Percentiles rank a stretch among this genome's conserved stretches.
Conservation (phyloP, 2,797 vertebrate species). For the Catamblyrhynchus diadema region DNA sequence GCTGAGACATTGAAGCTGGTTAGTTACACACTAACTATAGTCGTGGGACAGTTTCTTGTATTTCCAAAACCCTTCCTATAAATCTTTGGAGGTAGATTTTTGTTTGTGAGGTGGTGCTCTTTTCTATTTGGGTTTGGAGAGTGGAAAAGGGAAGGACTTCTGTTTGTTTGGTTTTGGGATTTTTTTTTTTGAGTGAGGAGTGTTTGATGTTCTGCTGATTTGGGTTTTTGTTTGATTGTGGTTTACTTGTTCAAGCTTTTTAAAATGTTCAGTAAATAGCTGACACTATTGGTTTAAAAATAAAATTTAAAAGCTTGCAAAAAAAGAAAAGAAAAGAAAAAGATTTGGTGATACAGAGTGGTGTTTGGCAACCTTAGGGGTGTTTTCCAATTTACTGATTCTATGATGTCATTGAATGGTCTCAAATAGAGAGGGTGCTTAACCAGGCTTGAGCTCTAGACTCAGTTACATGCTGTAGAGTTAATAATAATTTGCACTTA, state of each 20-base stretch:
- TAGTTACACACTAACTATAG: not conserved
- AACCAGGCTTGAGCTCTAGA: fast-evolving
- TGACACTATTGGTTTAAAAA: not conserved
- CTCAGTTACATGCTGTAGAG: not conserved
- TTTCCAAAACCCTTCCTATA: not conserved
- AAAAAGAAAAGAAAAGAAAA: not conserved
- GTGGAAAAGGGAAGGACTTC: not conserved
- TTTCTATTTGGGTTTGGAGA: not conserved
- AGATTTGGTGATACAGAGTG: not conserved
- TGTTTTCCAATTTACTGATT: not conserved
- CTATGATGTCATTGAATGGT: not conserved
- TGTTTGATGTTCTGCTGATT: not conserved
- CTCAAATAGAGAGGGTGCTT: not conserved
- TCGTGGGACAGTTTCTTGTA: not conserved
- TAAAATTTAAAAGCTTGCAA: not conserved
- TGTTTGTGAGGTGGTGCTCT: not conserved
- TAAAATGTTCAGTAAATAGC: not conserved
- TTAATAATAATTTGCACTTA: not conserved
- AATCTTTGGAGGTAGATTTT: not conserved
- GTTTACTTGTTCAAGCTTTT: not conserved
- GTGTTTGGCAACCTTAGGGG: not conserved
- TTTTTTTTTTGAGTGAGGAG: not conserved
- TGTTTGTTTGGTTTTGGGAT: fast-evolving
- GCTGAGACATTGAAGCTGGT: not conserved
- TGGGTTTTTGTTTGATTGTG: not conserved